Percentiles rank a stretch among this genome's conserved stretches.
Evolutionary conservation across 2,113 vertebrate species (phyloP).

Genomic region (Leptodactylus fuscus): DNA sequence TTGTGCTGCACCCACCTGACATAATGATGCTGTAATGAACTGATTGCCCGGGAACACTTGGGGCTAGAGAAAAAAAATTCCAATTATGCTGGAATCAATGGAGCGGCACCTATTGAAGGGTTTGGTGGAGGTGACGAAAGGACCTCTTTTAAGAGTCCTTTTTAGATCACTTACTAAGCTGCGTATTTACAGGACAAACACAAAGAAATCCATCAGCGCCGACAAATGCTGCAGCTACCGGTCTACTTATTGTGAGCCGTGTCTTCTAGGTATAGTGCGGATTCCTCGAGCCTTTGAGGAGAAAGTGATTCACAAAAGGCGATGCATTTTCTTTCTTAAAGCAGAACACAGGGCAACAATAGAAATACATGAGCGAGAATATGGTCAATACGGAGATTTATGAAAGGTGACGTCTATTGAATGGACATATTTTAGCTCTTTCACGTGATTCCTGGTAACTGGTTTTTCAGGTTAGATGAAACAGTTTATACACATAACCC

Average conservation of each 20-base stretch:
- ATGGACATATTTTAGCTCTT: conserved; percentile 35
- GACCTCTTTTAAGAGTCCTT: neutral
- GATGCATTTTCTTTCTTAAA: neutral
- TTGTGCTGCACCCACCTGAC: too few relatives aligned
- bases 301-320: neutral
- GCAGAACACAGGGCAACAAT: neutral
- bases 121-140: too few relatives aligned
- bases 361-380: conserved; percentile 2
- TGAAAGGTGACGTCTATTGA: conserved; percentile 8
- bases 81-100: too few relatives aligned
- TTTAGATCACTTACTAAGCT: too few relatives aligned
- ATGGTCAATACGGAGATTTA: conserved; percentile 23
- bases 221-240: neutral
- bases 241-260: too few relatives aligned
- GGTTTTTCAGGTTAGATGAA: conserved; percentile 58
- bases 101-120: too few relatives aligned
- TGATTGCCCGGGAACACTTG: too few relatives aligned
- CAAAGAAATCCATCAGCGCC: neutral
- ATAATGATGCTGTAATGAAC: too few relatives aligned
- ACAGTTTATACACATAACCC: conserved; percentile 51
- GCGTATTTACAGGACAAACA: neutral
- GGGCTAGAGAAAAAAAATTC: too few relatives aligned
- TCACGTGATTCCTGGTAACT: conserved; percentile 42
- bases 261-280: neutral
- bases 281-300: neutral